Evolutionary conservation across 2,113 vertebrate genomes (phyloP), one percentile per base, ranked within the genome.

Genomic region (Microcebus jonahi): DNA sequence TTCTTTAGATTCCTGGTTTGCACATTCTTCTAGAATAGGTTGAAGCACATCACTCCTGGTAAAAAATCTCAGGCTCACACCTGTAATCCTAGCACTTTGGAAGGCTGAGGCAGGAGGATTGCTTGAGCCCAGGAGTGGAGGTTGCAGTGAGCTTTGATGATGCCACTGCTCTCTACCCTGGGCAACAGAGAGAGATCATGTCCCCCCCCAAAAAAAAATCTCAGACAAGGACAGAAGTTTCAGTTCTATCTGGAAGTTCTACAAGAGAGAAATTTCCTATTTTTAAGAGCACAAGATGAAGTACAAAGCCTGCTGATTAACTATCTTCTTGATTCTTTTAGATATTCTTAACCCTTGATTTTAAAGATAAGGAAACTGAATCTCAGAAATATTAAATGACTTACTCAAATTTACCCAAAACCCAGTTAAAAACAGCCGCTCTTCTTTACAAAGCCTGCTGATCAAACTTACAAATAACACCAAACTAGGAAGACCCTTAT

Each of bases 341-440:
- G 36, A 59, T 4, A 29, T 21, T 48, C 61, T 83, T 67, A 73
- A 75, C 29, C 50, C 42, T 84, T 0, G 6, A 36, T 80, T 94
- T 90, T 90, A 92, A 93, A 93, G 50, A 79, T 50, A 11, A 92
- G 17, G 27, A 85, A 87, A 61, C 7, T 45, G 80, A 94, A 25
- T 36, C 13, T 86, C 50, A 63, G 53, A 87, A 79, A 87, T 70
- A 90, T 39, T 53, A 65, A 94, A 68, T 50, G 20, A 77, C 36
- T 65, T 82, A 59, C 6, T 63, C 67, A 88, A 3, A 90, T 75
- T 71, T 87, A 86, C n/a, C 68, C n/a, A 90, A 75, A 94, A 82
- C 20, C 29, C 59, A 53, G 20, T 14, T 6, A 86, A 53, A 9
- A 63, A 5, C 17, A 31, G 39, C 59, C 27, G 50, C 8, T 86